phyloP scores from a whole-genome alignment of 2,888 invertebrate genomes.

The Maniola hyperantus region DNA sequence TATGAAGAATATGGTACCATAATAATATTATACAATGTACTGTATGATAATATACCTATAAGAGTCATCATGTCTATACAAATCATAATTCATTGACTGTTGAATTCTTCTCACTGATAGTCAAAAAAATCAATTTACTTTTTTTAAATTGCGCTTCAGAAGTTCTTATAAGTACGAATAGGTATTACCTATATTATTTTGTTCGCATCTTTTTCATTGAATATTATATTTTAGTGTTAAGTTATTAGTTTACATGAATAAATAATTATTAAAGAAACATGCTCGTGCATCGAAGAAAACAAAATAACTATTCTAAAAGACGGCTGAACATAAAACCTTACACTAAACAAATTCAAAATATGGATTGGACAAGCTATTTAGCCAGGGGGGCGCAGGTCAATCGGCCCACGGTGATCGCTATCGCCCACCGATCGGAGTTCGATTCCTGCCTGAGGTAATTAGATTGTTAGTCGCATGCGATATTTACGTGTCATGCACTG shows the following conservation, averaged over 20 bases:
- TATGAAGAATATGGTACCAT: no score
- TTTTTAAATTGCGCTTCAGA: no score
- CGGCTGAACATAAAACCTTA: constrained; percentile 12
- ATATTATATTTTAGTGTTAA: no score
- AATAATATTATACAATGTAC: no score
- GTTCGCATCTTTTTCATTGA: no score
- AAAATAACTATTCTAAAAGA: background rate
- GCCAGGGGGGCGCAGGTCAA: constrained; percentile 48
- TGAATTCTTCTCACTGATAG: no score
- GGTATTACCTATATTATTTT: no score
- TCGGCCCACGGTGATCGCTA: constrained; percentile 65
- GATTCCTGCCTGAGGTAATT: constrained; percentile 80
- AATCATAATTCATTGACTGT: no score
- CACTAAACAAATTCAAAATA: constrained; percentile 30
- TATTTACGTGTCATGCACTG: constrained; percentile 66
- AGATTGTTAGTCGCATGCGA: constrained; percentile 81
- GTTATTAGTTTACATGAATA: background rate
- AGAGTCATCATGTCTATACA: no score
- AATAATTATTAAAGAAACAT: background rate
- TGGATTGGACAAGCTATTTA: constrained; percentile 31
- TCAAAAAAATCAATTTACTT: no score
- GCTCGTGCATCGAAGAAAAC: background rate
- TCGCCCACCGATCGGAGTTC: constrained; percentile 72
- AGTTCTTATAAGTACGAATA: no score
- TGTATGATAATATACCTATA: no score